phyloP scores from a whole-genome alignment of 2,888 invertebrate genomes.

The Noctua janthina region DNA sequence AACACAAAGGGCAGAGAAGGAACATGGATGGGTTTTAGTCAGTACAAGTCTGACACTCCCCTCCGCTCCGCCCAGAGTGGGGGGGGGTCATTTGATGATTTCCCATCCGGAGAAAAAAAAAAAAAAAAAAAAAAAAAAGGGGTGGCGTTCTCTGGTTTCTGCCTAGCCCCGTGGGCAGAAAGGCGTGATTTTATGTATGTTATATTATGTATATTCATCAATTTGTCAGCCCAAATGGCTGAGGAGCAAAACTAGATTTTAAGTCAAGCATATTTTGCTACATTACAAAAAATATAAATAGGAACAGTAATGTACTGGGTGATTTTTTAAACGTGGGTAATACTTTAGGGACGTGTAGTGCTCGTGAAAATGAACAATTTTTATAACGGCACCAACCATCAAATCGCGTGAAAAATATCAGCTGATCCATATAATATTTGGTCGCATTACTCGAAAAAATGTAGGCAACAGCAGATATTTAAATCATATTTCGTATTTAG shows the following conservation, averaged over 20 bases:
- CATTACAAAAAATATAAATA: too few species aligned
- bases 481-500: neutral
- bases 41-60: too few species aligned
- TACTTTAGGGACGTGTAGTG: neutral
- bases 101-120: too few species aligned
- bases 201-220: neutral
- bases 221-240: neutral
- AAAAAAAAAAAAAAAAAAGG: too few species aligned
- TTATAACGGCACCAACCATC: neutral
- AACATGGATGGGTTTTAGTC: too few species aligned
- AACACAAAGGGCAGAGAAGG: too few species aligned
- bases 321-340: neutral
- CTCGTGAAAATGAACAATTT: neutral
- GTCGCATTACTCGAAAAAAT: neutral
- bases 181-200: too few species aligned
- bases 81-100: too few species aligned
- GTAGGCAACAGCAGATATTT: neutral
- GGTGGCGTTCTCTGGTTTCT: too few species aligned
- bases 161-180: too few species aligned
- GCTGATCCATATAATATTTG: neutral
- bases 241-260: neutral
- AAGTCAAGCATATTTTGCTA: neutral
- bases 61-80: too few species aligned
- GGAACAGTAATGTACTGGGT: too few species aligned
- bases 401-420: neutral